These are phyloP conservation scores for Habroteleia sp. DNA, from an alignment of 2,888 invertebrate species.

Conservation along the genomic window DNA sequence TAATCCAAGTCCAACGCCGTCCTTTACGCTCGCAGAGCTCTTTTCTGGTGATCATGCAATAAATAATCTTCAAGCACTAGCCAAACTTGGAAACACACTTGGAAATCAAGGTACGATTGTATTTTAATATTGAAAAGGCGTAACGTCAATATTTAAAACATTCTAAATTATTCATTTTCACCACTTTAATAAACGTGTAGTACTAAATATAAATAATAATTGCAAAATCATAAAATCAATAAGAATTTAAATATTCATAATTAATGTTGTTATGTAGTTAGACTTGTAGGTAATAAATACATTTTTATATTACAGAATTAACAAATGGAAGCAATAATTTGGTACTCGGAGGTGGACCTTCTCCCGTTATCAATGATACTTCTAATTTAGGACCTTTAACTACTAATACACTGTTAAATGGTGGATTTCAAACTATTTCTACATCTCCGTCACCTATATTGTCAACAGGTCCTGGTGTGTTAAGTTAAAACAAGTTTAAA, in stretches of 20 bases:
- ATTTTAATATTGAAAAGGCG: too few relatives aligned
- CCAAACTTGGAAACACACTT: slow-evolving; percentile 88
- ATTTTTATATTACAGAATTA: slow-evolving; percentile 78
- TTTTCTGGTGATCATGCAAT: slow-evolving; percentile 89
- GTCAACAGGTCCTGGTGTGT: slow-evolving; percentile 79
- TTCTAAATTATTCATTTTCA: too few relatives aligned
- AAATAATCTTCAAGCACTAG: slow-evolving; percentile 93
- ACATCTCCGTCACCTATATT: slow-evolving; percentile 85
- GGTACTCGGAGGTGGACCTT: slow-evolving; percentile 84
- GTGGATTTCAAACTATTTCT: slow-evolving; percentile 82
- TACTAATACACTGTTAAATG: slow-evolving; percentile 81
- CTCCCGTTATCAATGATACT: slow-evolving; percentile 83
- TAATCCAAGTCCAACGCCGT: slow-evolving; percentile 84
- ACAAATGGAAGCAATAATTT: slow-evolving; percentile 81
- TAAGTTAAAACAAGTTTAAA: background rate
- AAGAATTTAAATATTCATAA: slow-evolving; percentile 1
- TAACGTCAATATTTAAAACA: too few relatives aligned
- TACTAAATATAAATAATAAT: too few relatives aligned
- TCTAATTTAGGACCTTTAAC: slow-evolving; percentile 74
- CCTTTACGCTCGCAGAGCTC: slow-evolving; percentile 89
- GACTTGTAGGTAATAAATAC: too few relatives aligned
- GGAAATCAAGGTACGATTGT: slow-evolving; percentile 80
- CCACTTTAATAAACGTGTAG: too few relatives aligned
- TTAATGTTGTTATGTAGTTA: too few relatives aligned
- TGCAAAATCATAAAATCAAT: too few relatives aligned